Base-by-base conservation (phyloP, 2,797 vertebrate genomes). In the Pipistrellus pipistrellus region DNA sequence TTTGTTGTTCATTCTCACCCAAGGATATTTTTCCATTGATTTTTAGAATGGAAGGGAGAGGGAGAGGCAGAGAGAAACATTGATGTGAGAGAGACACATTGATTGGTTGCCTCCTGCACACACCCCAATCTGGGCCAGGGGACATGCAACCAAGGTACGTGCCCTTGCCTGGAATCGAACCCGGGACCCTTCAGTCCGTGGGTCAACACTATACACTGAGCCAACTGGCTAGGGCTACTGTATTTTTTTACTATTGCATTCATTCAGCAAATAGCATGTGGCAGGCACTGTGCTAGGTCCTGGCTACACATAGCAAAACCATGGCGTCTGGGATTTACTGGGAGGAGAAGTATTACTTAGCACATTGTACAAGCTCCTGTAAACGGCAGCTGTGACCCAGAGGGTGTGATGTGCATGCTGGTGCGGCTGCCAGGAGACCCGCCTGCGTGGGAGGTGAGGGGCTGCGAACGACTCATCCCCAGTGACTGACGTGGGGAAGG, bases 241-340 rank as follows among this genome's bases (percentile, higher is more conserved):
- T 66, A 20, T 66, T 86, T 68, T 68, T 92, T 84, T 32, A 68
- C 69, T 83, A 8, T 46, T 83, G 57, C 21, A 69, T 62, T 90
- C 21, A 38, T 75, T 94, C 48, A 69, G 23, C 51, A 57, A 59
- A 35, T 95, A 48, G 10, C 87, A 8, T 9, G 27, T 41, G 66
- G 3, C 4, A 53, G 38, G 21, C 20, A 68, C 27, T 88, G 4
- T 77, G 44, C 30, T 88, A 82, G 66, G 46, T 77, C 21, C 62
- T 77, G 10, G 4, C 32, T 76, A 57, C 8, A 73, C 10, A 46
- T 73, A 46, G 44, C 32, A 95, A 55, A 90, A 91, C 8, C 57
- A 57, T 90, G 76, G 57, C 25, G 71, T 90, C 72, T 84, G 90
- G 75, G 51, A 80, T 71, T 93, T 57, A 55, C 18, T 35, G 12